Conservation (phyloP, 2,113 vertebrate species). For the Gymnocephalus cernua region DNA sequence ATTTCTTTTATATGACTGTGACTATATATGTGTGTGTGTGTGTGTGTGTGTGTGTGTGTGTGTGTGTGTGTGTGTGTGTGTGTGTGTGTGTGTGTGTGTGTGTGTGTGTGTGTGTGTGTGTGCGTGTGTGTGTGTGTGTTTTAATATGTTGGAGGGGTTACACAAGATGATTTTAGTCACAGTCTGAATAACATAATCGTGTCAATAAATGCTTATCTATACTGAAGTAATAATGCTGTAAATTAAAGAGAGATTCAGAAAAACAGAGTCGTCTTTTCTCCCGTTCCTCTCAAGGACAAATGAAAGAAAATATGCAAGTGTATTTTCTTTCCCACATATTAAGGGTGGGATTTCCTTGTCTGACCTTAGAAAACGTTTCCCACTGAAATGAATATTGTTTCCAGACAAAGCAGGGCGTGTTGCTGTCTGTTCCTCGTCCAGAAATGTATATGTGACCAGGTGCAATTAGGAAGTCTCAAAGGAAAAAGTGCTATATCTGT, state of each 20-base stretch:
- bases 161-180: not conserved
- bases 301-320: slow-evolving; percentile 33
- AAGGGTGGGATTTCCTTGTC: slow-evolving; percentile 72
- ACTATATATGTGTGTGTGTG: no score
- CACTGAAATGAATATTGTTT: slow-evolving; percentile 65
- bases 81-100: no score
- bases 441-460: slow-evolving; percentile 43
- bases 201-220: slow-evolving; percentile 15
- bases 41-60: no score
- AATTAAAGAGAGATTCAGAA: slow-evolving; percentile 60
- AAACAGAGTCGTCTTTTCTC: not conserved
- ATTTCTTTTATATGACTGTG: not conserved
- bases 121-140: no score
- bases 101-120: no score
- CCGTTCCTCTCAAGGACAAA: slow-evolving; percentile 11
- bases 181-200: slow-evolving; percentile 18
- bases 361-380: slow-evolving; percentile 57
- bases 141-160: not conserved
- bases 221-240: slow-evolving; percentile 45
- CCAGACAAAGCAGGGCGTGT: slow-evolving; percentile 72
- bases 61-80: no score
- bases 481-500: slow-evolving; percentile 47
- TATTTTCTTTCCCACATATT: slow-evolving; percentile 42
- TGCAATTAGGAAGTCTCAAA: slow-evolving; percentile 61
- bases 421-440: slow-evolving; percentile 60